phyloP scores from a whole-genome alignment of 2,888 invertebrate species.

The Podotricha telesiphe region DNA sequence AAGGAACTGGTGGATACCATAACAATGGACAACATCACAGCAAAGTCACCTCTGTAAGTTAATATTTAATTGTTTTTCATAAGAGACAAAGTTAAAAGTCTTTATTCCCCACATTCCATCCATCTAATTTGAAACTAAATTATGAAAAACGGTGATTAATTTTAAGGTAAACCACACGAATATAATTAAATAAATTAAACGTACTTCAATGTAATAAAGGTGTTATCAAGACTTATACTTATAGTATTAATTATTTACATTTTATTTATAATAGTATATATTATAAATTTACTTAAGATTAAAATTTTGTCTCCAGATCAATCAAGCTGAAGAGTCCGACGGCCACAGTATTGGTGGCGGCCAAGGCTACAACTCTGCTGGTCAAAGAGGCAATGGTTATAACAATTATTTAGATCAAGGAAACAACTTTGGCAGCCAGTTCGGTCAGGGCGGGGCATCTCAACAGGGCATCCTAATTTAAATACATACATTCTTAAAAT shows the following conservation, averaged over 20 bases:
- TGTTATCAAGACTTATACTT: too few relatives aligned
- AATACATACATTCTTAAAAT: background rate
- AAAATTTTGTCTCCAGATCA: constrained; percentile 22
- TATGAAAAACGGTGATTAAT: background rate
- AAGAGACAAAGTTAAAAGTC: too few relatives aligned
- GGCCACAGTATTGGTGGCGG: constrained; percentile 8
- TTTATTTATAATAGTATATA: too few relatives aligned
- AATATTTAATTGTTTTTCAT: background rate
- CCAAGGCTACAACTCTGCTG: background rate
- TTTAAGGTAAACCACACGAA: too few relatives aligned
- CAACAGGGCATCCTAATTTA: background rate
- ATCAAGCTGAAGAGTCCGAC: constrained; percentile 25
- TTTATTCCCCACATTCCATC: too few relatives aligned
- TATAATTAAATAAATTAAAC: too few relatives aligned
- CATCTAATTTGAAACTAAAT: background rate
- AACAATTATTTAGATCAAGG: constrained; percentile 1
- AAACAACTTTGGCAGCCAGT: constrained; percentile 5
- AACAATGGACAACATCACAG: constrained; percentile 40
- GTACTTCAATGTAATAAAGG: too few relatives aligned
- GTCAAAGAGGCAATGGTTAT: constrained; percentile 10
- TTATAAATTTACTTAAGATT: too few relatives aligned
- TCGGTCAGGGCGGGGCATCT: constrained; percentile 10
- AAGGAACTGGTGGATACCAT: constrained; percentile 40
- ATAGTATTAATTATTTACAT: too few relatives aligned
- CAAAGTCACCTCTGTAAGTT: constrained; percentile 45